phyloP scores from a whole-genome alignment of 1,140 invertebrate genomes.

The Zaprionus kolodkinae region DNA sequence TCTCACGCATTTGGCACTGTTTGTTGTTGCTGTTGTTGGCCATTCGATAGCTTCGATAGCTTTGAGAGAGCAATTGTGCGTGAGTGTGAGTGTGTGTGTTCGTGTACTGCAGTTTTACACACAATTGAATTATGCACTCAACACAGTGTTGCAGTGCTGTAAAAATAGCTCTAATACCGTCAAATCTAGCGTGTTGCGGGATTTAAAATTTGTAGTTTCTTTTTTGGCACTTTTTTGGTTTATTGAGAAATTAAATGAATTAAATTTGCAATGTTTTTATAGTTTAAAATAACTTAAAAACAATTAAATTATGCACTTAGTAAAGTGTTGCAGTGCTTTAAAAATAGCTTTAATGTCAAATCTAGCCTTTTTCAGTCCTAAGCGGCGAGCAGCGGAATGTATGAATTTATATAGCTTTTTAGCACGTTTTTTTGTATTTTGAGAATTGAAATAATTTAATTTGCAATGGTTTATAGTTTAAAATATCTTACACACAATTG shows the following conservation, averaged over 20 bases:
- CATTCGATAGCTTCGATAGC: neutral
- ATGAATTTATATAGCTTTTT: neutral
- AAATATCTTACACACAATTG: too few relatives aligned
- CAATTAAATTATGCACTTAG: neutral
- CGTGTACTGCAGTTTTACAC: neutral
- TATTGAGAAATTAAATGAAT: too few relatives aligned
- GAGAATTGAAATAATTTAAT: too few relatives aligned
- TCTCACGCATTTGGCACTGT: neutral
- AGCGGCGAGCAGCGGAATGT: neutral
- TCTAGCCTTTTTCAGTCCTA: neutral
- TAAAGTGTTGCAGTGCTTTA: neutral
- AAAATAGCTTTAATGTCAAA: neutral
- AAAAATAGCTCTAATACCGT: neutral
- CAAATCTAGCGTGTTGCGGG: neutral
- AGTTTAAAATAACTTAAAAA: too few relatives aligned
- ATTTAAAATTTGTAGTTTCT: too few relatives aligned
- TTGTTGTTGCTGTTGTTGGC: slow-evolving; percentile 2
- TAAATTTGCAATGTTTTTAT: too few relatives aligned
- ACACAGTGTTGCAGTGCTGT: neutral
- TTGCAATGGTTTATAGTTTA: too few relatives aligned
- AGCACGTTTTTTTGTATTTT: too few relatives aligned
- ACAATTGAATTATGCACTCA: neutral
- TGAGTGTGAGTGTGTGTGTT: neutral
- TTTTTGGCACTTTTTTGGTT: too few relatives aligned
- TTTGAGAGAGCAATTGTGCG: neutral